Percentiles rank a stretch among this genome's conserved stretches.
Conservation (phyloP, 2,888 invertebrate genomes). For the Nematopogon swammerdamellus region DNA sequence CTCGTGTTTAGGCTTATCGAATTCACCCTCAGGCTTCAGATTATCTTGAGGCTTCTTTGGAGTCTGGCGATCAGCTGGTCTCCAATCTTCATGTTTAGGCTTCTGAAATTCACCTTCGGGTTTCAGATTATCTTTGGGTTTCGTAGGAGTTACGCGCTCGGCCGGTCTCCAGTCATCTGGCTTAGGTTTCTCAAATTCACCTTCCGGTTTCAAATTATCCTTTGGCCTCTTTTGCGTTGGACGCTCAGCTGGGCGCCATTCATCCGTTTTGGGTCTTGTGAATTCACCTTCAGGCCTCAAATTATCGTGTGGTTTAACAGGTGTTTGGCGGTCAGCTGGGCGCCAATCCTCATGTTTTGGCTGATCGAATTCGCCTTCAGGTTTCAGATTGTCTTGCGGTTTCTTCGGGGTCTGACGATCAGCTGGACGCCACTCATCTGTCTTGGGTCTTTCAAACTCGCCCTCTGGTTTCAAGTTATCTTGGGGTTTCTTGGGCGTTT, state of each 20-base stretch:
- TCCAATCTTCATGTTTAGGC: slow-evolving; percentile 25
- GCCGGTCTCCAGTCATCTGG: slow-evolving; percentile 32
- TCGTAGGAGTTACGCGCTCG: slow-evolving; percentile 25
- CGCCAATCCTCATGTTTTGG: slow-evolving; percentile 23
- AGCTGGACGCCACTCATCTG: slow-evolving; percentile 41
- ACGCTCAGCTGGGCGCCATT: slow-evolving; percentile 34
- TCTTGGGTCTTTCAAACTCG: slow-evolving; percentile 38
- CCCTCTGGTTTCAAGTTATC: slow-evolving; percentile 57
- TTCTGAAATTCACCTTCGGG: slow-evolving; percentile 31
- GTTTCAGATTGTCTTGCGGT: slow-evolving; percentile 44
- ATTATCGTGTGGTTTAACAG: slow-evolving; percentile 30
- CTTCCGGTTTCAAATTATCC: slow-evolving; percentile 53
- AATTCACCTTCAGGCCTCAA: slow-evolving; percentile 34
- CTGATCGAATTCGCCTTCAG: slow-evolving; percentile 34
- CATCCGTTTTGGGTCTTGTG: slow-evolving; percentile 23
- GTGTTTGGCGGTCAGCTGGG: slow-evolving; percentile 34
- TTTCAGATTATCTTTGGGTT: slow-evolving; percentile 34
- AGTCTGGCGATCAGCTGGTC: slow-evolving; percentile 20
- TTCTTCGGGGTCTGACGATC: slow-evolving; percentile 35
- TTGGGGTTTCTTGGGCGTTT: slow-evolving; percentile 21
- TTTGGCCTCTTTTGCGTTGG: slow-evolving; percentile 26
- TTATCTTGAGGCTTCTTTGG: slow-evolving; percentile 43
- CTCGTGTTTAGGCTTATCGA: slow-evolving; percentile 29
- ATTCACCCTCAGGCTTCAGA: slow-evolving; percentile 55
- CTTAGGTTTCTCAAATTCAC: slow-evolving; percentile 34